These are phyloP conservation scores for Xylota segnis DNA, from an alignment of 2,888 invertebrate genomes.

Conservation along the genomic window DNA sequence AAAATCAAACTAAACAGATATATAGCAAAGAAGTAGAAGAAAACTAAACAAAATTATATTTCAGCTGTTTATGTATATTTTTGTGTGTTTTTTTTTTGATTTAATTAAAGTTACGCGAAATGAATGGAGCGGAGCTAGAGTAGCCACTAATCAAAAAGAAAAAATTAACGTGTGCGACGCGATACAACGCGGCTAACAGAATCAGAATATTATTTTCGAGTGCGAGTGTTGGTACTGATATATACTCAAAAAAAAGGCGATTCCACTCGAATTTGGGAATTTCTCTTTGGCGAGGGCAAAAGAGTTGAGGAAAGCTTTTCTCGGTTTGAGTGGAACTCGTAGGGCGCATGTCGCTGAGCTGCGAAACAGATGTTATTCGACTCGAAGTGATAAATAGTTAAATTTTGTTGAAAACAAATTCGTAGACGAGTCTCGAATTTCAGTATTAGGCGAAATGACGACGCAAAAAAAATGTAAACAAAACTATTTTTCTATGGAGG, in stretches of 20 bases:
- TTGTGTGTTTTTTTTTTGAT: background rate
- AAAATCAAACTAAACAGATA: conserved; percentile 13
- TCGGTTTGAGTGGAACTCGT: background rate
- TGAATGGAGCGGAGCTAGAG: conserved; percentile 60
- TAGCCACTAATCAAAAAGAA: conserved; percentile 65
- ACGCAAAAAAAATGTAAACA: conserved; percentile 72
- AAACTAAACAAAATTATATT: conserved; percentile 50
- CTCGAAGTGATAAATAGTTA: conserved; percentile 1
- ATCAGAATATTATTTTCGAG: conserved; percentile 74
- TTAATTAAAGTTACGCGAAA: conserved; percentile 50
- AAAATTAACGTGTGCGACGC: conserved; percentile 70
- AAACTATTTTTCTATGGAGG: conserved; percentile 52
- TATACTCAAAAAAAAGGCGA: conserved; percentile 51
- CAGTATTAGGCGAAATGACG: conserved; percentile 27
- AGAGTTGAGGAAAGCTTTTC: conserved; percentile 51
- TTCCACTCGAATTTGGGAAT: conserved; percentile 43
- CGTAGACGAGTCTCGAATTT: conserved; percentile 69
- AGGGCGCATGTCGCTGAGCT: conserved; percentile 55
- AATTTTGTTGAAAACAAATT: conserved; percentile 28
- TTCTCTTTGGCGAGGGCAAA: conserved; percentile 46
- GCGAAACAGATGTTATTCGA: conserved; percentile 51
- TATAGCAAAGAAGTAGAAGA: conserved; percentile 8
- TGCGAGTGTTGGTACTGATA: conserved; percentile 53
- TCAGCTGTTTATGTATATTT: conserved; percentile 33
- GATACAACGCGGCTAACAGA: conserved; percentile 74